These are phyloP conservation scores for Acinonyx jubatus DNA, from an alignment of 2,113 vertebrate species.

Conservation along the genomic window DNA sequence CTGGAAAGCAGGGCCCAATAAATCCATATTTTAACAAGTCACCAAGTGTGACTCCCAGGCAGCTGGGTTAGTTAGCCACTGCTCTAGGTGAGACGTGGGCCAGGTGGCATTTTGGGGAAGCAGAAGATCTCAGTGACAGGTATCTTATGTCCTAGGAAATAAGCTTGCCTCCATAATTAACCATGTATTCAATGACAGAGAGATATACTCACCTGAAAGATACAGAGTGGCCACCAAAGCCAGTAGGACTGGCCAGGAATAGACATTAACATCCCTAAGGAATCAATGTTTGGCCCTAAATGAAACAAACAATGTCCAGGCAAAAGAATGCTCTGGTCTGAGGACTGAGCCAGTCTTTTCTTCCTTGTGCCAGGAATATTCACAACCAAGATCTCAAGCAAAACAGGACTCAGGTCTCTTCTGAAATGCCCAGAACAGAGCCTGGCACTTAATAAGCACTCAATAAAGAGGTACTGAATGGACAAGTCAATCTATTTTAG, in stretches of 20 bases:
- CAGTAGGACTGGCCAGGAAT: background rate
- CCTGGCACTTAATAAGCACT: background rate
- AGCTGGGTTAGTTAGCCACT: background rate
- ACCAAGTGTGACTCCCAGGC: background rate
- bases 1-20: background rate
- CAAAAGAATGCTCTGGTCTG: background rate
- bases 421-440: background rate
- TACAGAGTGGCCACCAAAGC: background rate
- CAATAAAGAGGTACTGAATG: background rate
- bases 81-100: background rate
- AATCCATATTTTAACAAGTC: background rate
- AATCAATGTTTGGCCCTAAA: background rate
- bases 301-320: background rate
- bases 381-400: background rate
- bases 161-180: background rate
- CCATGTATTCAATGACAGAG: background rate
- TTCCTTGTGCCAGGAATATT: background rate
- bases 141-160: background rate
- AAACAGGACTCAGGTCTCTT: background rate
- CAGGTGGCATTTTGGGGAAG: background rate
- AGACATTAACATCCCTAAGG: background rate
- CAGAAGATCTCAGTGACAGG: background rate
- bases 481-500: background rate
- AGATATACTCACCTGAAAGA: background rate
- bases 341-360: background rate